Conservation (phyloP, 2,113 vertebrate genomes). For the Picathartes gymnocephalus region DNA sequence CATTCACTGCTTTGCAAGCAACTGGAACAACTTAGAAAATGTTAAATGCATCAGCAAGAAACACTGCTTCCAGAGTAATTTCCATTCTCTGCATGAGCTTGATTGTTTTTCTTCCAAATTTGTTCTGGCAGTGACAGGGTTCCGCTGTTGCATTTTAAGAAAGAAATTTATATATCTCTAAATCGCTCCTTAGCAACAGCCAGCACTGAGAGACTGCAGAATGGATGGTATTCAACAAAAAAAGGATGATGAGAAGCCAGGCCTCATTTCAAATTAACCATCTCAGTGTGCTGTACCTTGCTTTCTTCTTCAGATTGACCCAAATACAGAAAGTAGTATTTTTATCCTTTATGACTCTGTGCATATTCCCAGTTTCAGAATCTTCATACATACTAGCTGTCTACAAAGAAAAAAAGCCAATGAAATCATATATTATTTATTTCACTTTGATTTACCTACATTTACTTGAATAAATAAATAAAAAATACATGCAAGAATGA, state of each 20-base stretch:
- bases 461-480: neutral
- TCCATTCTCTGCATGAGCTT: neutral
- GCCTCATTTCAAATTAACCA: neutral
- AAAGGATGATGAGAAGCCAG: neutral
- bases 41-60: neutral
- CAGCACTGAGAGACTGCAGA: neutral
- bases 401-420: conserved; percentile 58
- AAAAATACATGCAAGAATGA: neutral
- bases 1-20: neutral
- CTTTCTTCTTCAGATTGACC: conserved; percentile 90
- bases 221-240: neutral
- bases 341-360: conserved; percentile 75
- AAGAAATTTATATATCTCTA: neutral
- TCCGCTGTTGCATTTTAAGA: neutral
- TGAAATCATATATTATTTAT: neutral
- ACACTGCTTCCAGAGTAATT: neutral
- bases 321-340: conserved; percentile 85
- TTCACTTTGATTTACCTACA: neutral
- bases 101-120: neutral
- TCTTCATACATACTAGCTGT: conserved; percentile 73
- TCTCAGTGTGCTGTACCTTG: conserved; percentile 69
- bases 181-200: neutral
- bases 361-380: conserved; percentile 88
- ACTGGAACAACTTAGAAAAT: neutral
- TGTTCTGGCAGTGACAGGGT: neutral